Percentiles rank a stretch among this genome's conserved stretches.
Evolutionary conservation across 2,888 invertebrate genomes (phyloP).

Genomic region (Cantharis rustica): DNA sequence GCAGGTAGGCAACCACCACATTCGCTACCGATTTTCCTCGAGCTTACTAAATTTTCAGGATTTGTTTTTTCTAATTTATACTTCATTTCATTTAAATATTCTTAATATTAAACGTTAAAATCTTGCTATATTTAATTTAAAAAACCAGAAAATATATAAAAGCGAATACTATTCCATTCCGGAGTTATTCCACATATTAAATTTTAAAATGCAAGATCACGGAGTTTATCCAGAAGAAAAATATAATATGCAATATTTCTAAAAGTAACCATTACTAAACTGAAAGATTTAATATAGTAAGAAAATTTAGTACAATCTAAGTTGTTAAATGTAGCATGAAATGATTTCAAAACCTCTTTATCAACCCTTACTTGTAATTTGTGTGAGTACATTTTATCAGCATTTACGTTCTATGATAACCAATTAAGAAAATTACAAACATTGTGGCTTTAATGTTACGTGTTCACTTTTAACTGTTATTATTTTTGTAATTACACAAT

Average conservation of each 20-base stretch:
- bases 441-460: background rate
- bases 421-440: background rate
- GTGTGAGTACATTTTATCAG: background rate
- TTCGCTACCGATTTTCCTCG: background rate
- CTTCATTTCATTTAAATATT: background rate
- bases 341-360: slow-evolving; percentile 2
- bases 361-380: background rate
- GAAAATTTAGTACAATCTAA: background rate
- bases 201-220: background rate
- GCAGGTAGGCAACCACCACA: background rate
- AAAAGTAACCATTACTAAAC: background rate
- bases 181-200: background rate
- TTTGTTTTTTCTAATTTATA: background rate
- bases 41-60: background rate
- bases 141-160: background rate
- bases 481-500: background rate
- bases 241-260: background rate
- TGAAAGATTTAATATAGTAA: background rate
- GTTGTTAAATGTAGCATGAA: slow-evolving; percentile 4
- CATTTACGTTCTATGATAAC: background rate
- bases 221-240: background rate
- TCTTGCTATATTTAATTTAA: background rate
- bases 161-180: background rate
- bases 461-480: background rate
- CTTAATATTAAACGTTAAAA: background rate